These are phyloP conservation scores for Drosophila nr. perissopoda DNA, from an alignment of 2,888 invertebrate species.

Conservation along the genomic window DNA sequence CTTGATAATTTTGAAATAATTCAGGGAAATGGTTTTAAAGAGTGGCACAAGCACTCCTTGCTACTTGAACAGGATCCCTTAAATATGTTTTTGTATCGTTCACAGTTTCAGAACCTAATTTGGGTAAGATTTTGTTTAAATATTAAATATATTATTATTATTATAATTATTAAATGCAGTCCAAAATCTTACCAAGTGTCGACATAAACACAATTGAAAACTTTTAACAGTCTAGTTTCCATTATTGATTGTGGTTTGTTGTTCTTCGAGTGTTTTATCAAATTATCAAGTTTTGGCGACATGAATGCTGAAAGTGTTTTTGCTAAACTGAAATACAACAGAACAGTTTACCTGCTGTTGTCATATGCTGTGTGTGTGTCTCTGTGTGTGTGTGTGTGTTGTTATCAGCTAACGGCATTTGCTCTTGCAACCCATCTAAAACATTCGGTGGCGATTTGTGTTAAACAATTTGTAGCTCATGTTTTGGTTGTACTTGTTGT, in stretches of 20 bases:
- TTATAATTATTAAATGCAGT: background rate
- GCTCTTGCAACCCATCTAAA: slow-evolving; percentile 24
- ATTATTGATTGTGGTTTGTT: background rate
- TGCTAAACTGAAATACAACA: background rate
- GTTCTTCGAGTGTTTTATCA: background rate
- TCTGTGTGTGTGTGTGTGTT: background rate
- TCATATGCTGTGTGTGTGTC: background rate
- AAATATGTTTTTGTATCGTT: background rate
- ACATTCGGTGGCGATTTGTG: slow-evolving; percentile 58
- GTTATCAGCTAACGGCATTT: slow-evolving; percentile 1
- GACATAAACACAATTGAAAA: slow-evolving; percentile 9
- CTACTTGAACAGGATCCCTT: background rate
- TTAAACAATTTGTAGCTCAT: slow-evolving; percentile 75
- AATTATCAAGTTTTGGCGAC: slow-evolving; percentile 24
- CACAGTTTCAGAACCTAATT: no score
- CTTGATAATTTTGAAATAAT: background rate
- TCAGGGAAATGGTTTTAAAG: background rate
- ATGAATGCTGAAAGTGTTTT: background rate
- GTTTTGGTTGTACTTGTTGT: slow-evolving; percentile 67
- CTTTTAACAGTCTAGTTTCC: slow-evolving; percentile 1
- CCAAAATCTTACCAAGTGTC: background rate
- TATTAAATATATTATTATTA: no score
- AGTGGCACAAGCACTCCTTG: background rate
- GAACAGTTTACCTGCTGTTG: background rate
- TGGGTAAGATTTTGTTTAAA: no score